Base-by-base conservation (phyloP, 2,113 vertebrate genomes). In the Brachypteracias leptosomus region DNA sequence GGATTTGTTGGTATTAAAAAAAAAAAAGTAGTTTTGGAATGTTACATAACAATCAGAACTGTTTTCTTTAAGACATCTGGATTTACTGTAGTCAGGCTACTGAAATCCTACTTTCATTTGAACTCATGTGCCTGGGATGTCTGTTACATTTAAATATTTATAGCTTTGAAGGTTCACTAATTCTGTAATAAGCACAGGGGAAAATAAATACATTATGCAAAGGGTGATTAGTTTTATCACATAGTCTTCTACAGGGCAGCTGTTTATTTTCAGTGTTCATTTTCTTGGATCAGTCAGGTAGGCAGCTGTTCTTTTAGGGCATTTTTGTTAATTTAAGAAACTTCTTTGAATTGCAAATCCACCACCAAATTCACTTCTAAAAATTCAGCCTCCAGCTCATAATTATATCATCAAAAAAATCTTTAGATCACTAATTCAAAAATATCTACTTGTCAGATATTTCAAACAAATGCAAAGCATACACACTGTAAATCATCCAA, bases 331-430 rank as follows among this genome's bases (percentile, higher is more conserved):
- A 96, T 97, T 96, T 97, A 86, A 94, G 65, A 94, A 95, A 96
- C 91, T 96, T 76, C 65, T 97, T 96, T 96, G 87, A 97, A 95
- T 96, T 97, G 78, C 91, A 97, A 97, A 96, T 97, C n/a, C 89
- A 78, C 75, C 59, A 89, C 65, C 74, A 91, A 55, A 83, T 96
- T 97, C 95, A 74, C 46, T 96, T 97, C 93, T 95, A 88, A 95
- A 97, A 93, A 78, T 97, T 96, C 67, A 95, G 70, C 94, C 95
- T 92, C 79, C 40, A 97, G 90, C 88, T 97, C 85, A 96, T 94
- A 97, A 95, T 95, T 97, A 62, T 94, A 95, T 95, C 81, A 96
- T 96, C 90, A 94, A 89, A 97, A 96, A 97, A 88, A 75, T 89
- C 85, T 97, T 97, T 86, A 94, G 66, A 97, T 97, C 73, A 86